Evolutionary conservation across 2,797 vertebrate genomes (phyloP).

Genomic region (Forpus xanthops): DNA sequence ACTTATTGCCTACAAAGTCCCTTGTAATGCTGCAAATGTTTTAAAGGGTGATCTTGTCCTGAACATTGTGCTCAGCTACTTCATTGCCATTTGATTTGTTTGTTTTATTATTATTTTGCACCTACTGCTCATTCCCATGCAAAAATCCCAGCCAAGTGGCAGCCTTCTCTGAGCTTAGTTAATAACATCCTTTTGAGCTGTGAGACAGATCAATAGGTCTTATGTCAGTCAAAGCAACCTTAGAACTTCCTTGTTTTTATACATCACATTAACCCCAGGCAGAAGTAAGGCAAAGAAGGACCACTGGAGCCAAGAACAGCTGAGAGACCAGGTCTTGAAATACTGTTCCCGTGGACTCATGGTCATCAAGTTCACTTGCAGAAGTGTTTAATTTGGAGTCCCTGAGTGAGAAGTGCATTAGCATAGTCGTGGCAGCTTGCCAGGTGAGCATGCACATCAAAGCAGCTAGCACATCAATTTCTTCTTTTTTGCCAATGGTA

Average conservation of each 20-base stretch:
- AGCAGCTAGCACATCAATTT: background rate
- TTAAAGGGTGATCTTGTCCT: slow-evolving; percentile 28
- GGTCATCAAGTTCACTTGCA: background rate
- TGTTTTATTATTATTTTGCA: slow-evolving; percentile 61
- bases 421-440: background rate
- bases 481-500: background rate
- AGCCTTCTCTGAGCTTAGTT: background rate
- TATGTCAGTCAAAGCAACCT: background rate
- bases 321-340: background rate
- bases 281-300: background rate
- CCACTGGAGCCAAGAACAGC: background rate
- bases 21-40: slow-evolving; percentile 33
- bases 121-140: slow-evolving; percentile 50
- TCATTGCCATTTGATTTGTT: slow-evolving; percentile 55
- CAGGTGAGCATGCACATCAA: background rate
- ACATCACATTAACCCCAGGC: background rate
- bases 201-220: background rate
- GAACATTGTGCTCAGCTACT: slow-evolving; percentile 54
- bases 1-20: slow-evolving; percentile 42
- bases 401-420: background rate
- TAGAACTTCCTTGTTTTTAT: background rate
- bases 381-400: background rate
- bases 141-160: slow-evolving; percentile 19
- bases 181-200: background rate
- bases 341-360: background rate